These are phyloP conservation scores for Catharus bicknelli DNA, from an alignment of 2,113 vertebrate species.

Conservation along the genomic window DNA sequence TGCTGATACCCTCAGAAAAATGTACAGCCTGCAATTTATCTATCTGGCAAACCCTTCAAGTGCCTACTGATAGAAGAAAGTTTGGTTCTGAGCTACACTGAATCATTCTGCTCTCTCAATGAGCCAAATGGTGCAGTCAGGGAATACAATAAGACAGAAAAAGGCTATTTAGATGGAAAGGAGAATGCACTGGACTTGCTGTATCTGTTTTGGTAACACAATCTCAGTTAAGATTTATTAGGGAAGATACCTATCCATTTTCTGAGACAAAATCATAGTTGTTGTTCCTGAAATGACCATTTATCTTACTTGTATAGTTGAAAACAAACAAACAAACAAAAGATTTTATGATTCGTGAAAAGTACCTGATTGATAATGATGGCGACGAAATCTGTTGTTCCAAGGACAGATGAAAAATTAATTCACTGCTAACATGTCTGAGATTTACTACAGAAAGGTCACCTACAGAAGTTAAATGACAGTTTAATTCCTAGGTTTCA, in stretches of 20 bases:
- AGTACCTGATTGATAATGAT: background rate
- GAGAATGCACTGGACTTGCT: background rate
- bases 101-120: background rate
- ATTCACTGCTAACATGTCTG: background rate
- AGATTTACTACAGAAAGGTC: background rate
- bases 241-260: background rate
- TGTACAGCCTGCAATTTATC: background rate
- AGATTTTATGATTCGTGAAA: background rate
- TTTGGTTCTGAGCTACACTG: background rate
- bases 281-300: background rate
- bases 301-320: background rate
- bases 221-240: background rate
- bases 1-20: background rate
- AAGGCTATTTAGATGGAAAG: background rate
- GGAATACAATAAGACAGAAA: background rate
- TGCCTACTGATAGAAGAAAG: background rate
- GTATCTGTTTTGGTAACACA: background rate
- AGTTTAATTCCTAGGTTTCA: background rate
- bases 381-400: background rate
- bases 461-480: background rate
- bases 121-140: background rate
- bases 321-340: background rate
- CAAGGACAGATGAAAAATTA: background rate
- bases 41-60: background rate
- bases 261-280: background rate